phyloP scores from a whole-genome alignment of 2,797 vertebrate genomes.

The Poecilia picta region DNA sequence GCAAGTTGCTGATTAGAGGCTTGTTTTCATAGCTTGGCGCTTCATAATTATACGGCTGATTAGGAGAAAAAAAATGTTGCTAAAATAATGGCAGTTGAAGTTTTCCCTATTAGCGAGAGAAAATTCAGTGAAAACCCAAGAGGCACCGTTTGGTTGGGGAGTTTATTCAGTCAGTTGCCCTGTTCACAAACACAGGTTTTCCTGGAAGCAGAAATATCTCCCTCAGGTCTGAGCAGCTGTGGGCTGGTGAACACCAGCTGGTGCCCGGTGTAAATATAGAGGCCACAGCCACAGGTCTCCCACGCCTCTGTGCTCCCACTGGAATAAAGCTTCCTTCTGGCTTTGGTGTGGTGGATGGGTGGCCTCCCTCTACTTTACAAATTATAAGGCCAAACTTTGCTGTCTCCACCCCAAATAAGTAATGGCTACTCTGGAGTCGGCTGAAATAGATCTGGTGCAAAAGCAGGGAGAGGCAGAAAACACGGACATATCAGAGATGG shows the following conservation, averaged over 20 bases:
- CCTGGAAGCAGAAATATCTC: constrained; percentile 64
- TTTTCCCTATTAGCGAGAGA: constrained; percentile 11
- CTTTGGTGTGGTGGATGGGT: constrained; percentile 82
- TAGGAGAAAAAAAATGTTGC: constrained; percentile 16
- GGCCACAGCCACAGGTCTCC: constrained; percentile 71
- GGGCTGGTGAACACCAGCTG: constrained; percentile 62
- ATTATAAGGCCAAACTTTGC: constrained; percentile 81
- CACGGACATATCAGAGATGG: constrained; percentile 33
- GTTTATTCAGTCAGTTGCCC: constrained; percentile 31
- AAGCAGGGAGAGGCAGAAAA: constrained; percentile 39
- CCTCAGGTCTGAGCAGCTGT: constrained; percentile 47
- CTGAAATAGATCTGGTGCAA: constrained; percentile 77
- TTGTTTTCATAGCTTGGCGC: constrained; percentile 29
- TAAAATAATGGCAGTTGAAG: constrained; percentile 11
- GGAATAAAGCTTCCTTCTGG: constrained; percentile 70
- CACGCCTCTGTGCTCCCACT: constrained; percentile 71
- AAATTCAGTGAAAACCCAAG: constrained; percentile 11
- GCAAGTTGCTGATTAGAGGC: constrained; percentile 60
- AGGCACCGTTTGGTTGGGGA: constrained; percentile 19
- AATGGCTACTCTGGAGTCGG: constrained; percentile 71
- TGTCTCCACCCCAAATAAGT: constrained; percentile 84
- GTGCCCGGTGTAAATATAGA: constrained; percentile 83
- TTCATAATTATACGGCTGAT: constrained; percentile 50
- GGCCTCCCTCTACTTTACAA: constrained; percentile 76
- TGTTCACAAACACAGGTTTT: constrained; percentile 46